Percentiles rank a stretch among this genome's conserved stretches.
Evolutionary conservation across 2,113 vertebrate species (phyloP).

Genomic region (Microtus montanus): DNA sequence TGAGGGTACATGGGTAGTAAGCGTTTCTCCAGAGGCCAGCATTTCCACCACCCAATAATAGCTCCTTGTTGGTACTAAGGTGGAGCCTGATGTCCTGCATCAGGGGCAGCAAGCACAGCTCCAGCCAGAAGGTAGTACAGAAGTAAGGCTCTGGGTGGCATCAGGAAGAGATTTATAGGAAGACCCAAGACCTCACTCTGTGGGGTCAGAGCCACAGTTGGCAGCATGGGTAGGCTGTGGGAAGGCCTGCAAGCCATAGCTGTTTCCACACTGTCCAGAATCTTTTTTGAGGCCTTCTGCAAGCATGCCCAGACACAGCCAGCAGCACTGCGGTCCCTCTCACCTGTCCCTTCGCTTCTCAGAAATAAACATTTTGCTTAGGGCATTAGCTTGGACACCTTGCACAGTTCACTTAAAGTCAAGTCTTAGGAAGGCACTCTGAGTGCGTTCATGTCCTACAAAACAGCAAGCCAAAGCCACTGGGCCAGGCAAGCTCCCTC

Average conservation of each 20-base stretch:
- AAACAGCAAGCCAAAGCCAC: neutral
- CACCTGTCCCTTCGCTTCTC: neutral
- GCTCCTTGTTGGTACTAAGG: too few species aligned
- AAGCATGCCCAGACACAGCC: neutral
- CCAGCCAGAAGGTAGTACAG: neutral
- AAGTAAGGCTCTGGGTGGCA: neutral
- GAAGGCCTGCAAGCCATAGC: neutral
- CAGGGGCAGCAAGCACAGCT: neutral
- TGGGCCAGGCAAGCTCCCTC: neutral
- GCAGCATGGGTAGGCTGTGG: neutral
- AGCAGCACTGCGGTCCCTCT: rapidly evolving
- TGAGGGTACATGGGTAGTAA: neutral
- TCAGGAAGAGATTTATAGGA: neutral
- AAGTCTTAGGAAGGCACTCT: neutral
- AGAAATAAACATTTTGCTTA: neutral
- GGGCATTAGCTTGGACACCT: neutral
- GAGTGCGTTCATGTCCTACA: too few species aligned
- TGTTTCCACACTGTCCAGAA: rapidly evolving
- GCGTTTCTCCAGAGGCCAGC: too few species aligned
- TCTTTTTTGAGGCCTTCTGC: neutral
- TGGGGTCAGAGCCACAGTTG: neutral
- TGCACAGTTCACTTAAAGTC: neutral
- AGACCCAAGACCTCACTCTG: neutral
- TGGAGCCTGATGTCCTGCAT: neutral
- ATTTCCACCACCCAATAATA: too few species aligned